These are phyloP conservation scores for Dinoponera quadriceps DNA, from an alignment of 1,140 invertebrate genomes.

Conservation along the genomic window DNA sequence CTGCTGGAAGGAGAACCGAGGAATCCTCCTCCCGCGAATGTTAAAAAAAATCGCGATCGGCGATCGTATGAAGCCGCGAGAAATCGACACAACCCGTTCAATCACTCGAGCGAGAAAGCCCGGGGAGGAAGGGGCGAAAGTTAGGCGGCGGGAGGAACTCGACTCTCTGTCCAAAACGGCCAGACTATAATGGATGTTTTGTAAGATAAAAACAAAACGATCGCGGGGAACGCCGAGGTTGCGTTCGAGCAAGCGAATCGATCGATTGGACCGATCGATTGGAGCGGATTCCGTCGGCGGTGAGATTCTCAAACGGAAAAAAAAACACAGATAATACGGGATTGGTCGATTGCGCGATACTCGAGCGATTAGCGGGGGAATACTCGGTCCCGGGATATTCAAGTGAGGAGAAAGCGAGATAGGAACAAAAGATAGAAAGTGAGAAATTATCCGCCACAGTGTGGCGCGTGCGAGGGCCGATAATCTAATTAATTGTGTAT, in stretches of 20 bases:
- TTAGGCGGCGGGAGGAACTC: conserved; percentile 32
- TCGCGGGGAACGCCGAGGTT: conserved; percentile 58
- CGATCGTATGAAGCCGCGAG: conserved; percentile 3
- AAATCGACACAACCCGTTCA: conserved; percentile 27
- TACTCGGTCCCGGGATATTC: conserved; percentile 48
- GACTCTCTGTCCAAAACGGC: conserved; percentile 74
- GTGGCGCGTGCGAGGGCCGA: conserved; percentile 76
- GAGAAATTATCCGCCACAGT: conserved; percentile 71
- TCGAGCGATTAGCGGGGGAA: conserved; percentile 57
- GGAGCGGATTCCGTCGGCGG: conserved; percentile 60
- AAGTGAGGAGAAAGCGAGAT: conserved; percentile 57
- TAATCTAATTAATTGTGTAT: conserved; percentile 85
- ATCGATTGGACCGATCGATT: conserved; percentile 62
- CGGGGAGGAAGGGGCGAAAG: background rate
- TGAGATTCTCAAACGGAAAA: conserved; percentile 58
- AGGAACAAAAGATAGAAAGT: conserved; percentile 74
- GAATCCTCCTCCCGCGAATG: conserved; percentile 45
- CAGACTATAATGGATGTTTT: conserved; percentile 84
- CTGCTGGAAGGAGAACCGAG: conserved; percentile 80
- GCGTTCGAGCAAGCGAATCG: conserved; percentile 67
- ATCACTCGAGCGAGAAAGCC: conserved; percentile 37
- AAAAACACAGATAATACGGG: conserved; percentile 40
- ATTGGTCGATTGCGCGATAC: conserved; percentile 58
- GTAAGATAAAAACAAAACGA: conserved; percentile 80
- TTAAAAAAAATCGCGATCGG: conserved; percentile 34